Evolutionary conservation across 2,888 invertebrate species (phyloP).

Genomic region (Torymus tubicola): DNA sequence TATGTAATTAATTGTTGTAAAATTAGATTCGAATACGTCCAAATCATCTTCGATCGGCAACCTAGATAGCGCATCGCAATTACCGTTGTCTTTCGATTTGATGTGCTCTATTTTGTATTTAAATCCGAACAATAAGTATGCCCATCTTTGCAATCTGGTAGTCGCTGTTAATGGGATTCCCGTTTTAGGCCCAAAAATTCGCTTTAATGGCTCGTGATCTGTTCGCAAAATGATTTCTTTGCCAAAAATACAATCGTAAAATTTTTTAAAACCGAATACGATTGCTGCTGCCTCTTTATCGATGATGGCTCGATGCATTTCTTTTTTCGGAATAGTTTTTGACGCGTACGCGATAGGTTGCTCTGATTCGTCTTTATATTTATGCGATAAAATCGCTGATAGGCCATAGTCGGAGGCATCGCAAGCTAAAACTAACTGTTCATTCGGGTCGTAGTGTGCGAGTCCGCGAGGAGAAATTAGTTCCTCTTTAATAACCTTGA

Average conservation of each 20-base stretch:
- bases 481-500: too few species aligned
- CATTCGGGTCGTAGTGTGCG: too few species aligned
- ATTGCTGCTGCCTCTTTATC: neutral
- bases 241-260: constrained; percentile 59
- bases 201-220: constrained; percentile 55
- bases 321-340: neutral
- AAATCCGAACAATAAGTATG: neutral
- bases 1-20: too few species aligned
- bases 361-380: too few species aligned
- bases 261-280: neutral
- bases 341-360: neutral
- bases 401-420: too few species aligned
- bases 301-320: neutral
- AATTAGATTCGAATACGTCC: too few species aligned
- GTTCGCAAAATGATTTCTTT: constrained; percentile 44
- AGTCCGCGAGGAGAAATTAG: too few species aligned
- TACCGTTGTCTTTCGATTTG: neutral
- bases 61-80: neutral
- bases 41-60: neutral
- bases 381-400: too few species aligned
- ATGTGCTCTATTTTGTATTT: neutral
- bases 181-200: constrained; percentile 60
- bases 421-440: too few species aligned
- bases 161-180: constrained; percentile 60
- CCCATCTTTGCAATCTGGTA: constrained; percentile 60